These are phyloP conservation scores for Pantherophis guttatus DNA, from an alignment of 2,113 vertebrate species.

Conservation along the genomic window DNA sequence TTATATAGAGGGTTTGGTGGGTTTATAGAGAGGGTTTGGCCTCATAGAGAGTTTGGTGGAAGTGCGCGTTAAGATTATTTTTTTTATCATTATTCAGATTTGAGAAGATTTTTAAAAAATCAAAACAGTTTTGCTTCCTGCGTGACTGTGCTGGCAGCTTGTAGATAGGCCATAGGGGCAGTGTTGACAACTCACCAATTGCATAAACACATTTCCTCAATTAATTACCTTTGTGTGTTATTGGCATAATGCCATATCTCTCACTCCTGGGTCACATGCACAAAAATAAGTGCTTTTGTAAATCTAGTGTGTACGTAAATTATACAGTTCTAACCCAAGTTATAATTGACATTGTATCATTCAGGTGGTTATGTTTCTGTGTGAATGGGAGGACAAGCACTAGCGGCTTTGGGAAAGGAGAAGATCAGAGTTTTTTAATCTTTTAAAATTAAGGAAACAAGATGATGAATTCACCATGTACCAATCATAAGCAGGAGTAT, in stretches of 20 bases:
- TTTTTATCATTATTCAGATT: neutral
- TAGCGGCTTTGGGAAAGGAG: neutral
- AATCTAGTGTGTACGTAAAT: neutral
- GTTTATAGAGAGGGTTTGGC: neutral
- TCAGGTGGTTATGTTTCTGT: neutral
- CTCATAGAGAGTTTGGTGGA: neutral
- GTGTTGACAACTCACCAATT: conserved; percentile 58
- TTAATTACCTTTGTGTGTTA: conserved; percentile 62
- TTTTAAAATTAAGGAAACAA: neutral
- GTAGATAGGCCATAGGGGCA: conserved; percentile 54
- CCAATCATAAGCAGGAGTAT: neutral
- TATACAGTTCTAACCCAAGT: neutral
- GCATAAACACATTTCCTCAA: conserved; percentile 57
- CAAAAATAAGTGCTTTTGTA: neutral
- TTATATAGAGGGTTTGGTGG: neutral
- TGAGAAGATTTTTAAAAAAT: neutral
- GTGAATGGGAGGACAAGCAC: neutral
- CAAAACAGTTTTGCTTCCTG: neutral
- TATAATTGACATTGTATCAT: neutral
- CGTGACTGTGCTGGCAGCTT: conserved; percentile 42
- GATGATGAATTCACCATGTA: neutral
- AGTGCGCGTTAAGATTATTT: neutral
- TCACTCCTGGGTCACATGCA: neutral
- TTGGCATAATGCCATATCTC: conserved; percentile 16
- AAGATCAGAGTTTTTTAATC: neutral